Evolutionary conservation across 2,113 vertebrate species (phyloP).

Genomic region (Dasyprocta punctata): DNA sequence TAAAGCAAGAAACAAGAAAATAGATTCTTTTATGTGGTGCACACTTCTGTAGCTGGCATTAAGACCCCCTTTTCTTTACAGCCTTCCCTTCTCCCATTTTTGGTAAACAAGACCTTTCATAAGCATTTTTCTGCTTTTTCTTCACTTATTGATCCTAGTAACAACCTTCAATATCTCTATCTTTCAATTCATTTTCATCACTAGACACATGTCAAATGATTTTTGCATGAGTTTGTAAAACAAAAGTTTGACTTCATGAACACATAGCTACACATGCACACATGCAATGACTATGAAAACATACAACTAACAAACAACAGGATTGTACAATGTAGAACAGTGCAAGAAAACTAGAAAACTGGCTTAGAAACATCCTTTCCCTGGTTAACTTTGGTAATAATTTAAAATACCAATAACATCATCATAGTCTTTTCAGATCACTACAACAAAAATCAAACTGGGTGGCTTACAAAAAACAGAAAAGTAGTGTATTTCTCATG

Average conservation of each 20-base stretch:
- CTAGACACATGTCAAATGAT: neutral
- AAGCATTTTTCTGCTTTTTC: neutral
- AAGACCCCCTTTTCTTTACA: neutral
- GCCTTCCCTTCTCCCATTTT: neutral
- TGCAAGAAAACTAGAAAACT: neutral
- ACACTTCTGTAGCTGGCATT: neutral
- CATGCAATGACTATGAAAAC: neutral
- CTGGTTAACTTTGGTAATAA: neutral
- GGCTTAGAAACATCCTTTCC: neutral
- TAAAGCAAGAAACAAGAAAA: conserved; percentile 6
- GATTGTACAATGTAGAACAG: neutral
- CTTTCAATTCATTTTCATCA: neutral
- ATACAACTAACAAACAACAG: neutral
- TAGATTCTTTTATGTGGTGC: neutral
- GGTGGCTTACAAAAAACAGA: neutral
- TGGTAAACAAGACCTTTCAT: neutral
- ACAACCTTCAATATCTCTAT: neutral
- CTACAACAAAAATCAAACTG: neutral
- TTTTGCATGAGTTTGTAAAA: conserved; percentile 1
- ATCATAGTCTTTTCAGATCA: neutral
- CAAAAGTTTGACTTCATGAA: neutral
- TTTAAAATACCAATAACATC: conserved; percentile 12
- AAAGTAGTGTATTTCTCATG: neutral
- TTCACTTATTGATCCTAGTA: neutral
- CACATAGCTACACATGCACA: neutral